phyloP scores from a whole-genome alignment of 2,888 invertebrate species.

The Clostera curtula region DNA sequence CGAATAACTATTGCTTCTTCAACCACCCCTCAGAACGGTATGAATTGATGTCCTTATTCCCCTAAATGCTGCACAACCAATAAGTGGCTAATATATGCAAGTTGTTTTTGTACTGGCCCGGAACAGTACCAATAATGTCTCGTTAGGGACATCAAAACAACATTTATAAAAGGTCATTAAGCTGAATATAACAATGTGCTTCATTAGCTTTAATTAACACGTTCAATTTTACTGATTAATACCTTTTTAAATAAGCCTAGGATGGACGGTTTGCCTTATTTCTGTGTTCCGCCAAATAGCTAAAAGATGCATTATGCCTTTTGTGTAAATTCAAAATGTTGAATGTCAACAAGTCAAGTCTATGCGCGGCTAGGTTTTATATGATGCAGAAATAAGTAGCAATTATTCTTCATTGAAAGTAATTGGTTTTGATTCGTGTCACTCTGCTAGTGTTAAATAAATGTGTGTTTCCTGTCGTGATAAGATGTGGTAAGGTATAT shows the following conservation, averaged over 20 bases:
- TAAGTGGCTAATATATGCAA: not conserved
- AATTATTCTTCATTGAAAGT: slow-evolving; percentile 31
- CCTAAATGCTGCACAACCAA: too few species aligned
- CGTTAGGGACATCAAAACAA: slow-evolving; percentile 24
- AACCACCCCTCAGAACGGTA: too few species aligned
- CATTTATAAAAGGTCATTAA: slow-evolving; percentile 22
- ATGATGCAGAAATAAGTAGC: slow-evolving; percentile 16
- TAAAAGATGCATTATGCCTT: too few species aligned
- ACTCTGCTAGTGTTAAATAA: slow-evolving; percentile 14
- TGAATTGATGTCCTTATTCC: too few species aligned
- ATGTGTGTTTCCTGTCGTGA: slow-evolving; percentile 9
- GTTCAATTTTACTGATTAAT: slow-evolving; percentile 10
- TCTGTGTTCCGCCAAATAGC: not conserved
- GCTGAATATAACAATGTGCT: slow-evolving; percentile 21
- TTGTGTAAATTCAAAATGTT: slow-evolving; percentile 2
- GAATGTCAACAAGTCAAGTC: slow-evolving; percentile 4
- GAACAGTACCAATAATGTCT: slow-evolving; percentile 25
- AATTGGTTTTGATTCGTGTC: slow-evolving; percentile 29
- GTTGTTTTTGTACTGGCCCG: slow-evolving; percentile 14
- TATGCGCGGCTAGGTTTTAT: slow-evolving; percentile 11
- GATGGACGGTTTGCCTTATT: not conserved
- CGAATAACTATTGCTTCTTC: too few species aligned
- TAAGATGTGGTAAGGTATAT: slow-evolving; percentile 5
- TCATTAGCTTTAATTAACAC: slow-evolving; percentile 26
- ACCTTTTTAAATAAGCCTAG: not conserved